Conservation (phyloP, 2,797 vertebrate species). For the Lepilemur septentrionalis region DNA sequence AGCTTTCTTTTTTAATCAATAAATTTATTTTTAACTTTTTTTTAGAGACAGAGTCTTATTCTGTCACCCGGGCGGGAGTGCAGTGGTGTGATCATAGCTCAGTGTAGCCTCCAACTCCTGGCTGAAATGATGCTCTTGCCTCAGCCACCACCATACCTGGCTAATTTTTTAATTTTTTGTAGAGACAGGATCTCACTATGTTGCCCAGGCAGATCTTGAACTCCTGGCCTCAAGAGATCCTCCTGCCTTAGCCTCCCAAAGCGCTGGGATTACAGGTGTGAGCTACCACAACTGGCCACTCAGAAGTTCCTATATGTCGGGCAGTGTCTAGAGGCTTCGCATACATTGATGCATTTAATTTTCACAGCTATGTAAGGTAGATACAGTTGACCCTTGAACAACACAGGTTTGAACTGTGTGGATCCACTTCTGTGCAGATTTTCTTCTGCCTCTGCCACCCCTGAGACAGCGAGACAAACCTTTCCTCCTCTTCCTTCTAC, state of each 20-base stretch:
- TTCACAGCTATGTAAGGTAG: background rate
- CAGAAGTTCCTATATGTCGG: no score
- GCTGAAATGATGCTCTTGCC: background rate
- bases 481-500: background rate
- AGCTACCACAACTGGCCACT: background rate
- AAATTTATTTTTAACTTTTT: background rate
- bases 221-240: background rate
- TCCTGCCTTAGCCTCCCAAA: background rate
- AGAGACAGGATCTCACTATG: background rate
- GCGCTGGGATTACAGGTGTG: background rate
- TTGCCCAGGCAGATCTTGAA: background rate
- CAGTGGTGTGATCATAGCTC: background rate
- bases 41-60: background rate
- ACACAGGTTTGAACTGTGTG: background rate
- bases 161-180: background rate
- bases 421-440: background rate
- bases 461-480: background rate
- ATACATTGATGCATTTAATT: fast-evolving
- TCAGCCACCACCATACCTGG: background rate
- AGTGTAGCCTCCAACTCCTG: background rate
- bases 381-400: background rate
- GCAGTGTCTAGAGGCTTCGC: background rate
- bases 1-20: background rate
- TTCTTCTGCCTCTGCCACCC: background rate
- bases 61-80: background rate